Evolutionary conservation across 2,888 invertebrate genomes (phyloP).

Genomic region (Masnerella sp.): DNA sequence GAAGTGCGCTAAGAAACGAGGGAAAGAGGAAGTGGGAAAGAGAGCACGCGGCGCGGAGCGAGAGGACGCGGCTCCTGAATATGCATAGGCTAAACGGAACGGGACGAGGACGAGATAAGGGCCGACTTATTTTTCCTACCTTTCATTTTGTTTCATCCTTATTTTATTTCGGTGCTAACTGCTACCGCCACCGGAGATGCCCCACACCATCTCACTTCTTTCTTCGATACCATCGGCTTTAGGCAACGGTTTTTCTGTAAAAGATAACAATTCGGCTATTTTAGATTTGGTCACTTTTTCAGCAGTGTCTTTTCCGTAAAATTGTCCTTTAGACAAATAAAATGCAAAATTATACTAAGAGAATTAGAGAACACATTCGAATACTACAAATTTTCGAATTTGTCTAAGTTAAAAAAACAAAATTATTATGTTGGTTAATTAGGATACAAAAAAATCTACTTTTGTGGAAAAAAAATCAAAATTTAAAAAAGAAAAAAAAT

Average conservation of each 20-base stretch:
- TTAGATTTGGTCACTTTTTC: conserved; percentile 6
- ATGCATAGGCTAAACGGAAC: conserved; percentile 76
- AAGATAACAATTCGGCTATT: conserved; percentile 41
- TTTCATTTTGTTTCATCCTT: conserved; percentile 73
- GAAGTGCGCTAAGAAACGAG: conserved; percentile 60
- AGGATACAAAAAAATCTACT: too few relatives aligned
- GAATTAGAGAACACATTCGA: too few relatives aligned
- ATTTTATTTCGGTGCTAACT: conserved; percentile 76
- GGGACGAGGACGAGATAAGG: conserved; percentile 75
- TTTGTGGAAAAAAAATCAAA: too few relatives aligned
- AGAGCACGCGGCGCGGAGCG: conserved; percentile 57
- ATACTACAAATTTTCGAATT: too few relatives aligned
- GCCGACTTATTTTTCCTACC: conserved; percentile 76
- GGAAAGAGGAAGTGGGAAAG: conserved; percentile 62
- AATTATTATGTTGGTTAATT: too few relatives aligned
- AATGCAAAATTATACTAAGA: background rate
- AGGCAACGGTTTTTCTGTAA: conserved; percentile 53
- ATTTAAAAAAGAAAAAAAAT: too few relatives aligned
- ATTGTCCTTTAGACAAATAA: too few relatives aligned
- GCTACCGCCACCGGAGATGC: conserved; percentile 68
- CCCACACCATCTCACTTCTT: conserved; percentile 47
- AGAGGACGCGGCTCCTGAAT: conserved; percentile 71
- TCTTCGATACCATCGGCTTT: conserved; percentile 55
- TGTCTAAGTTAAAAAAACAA: too few relatives aligned
- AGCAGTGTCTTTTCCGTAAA: background rate